A percentile compares a stretch with the other conserved stretches of the same genome.
Conservation (phyloP, 2,888 invertebrate genomes). For the Gymnosoma rotundatum region DNA sequence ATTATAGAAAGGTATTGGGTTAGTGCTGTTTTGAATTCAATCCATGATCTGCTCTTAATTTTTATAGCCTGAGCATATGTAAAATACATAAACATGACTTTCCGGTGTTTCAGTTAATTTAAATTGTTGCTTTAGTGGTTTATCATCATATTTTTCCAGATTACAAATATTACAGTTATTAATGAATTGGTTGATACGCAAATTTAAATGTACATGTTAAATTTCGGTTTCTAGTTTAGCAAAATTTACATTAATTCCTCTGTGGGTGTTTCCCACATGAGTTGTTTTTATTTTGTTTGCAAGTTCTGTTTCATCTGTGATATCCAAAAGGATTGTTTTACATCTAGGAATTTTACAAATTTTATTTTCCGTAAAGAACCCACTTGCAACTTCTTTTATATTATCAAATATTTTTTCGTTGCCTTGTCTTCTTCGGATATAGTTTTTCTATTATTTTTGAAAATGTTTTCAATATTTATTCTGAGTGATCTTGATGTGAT, state of each 20-base stretch:
- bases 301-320: constrained; percentile 2
- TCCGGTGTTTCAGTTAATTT: constrained; percentile 71
- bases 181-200: constrained; percentile 5
- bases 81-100: constrained; percentile 67
- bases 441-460: neutral
- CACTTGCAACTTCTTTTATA: no score
- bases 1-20: constrained; percentile 53
- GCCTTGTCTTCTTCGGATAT: neutral
- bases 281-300: neutral
- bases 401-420: neutral
- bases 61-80: constrained; percentile 69
- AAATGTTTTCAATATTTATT: neutral
- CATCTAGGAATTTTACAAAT: constrained; percentile 21
- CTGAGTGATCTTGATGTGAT: neutral
- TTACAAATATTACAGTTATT: constrained; percentile 12
- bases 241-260: constrained; percentile 19
- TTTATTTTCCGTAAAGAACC: neutral
- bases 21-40: constrained; percentile 66
- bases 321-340: constrained; percentile 3
- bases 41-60: constrained; percentile 63
- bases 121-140: constrained; percentile 56
- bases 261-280: neutral
- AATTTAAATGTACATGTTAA: constrained; percentile 28
- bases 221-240: neutral
- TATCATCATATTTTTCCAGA: constrained; percentile 15